phyloP scores from a whole-genome alignment of 2,797 vertebrate genomes.

The Schizothorax lantsangensis region DNA sequence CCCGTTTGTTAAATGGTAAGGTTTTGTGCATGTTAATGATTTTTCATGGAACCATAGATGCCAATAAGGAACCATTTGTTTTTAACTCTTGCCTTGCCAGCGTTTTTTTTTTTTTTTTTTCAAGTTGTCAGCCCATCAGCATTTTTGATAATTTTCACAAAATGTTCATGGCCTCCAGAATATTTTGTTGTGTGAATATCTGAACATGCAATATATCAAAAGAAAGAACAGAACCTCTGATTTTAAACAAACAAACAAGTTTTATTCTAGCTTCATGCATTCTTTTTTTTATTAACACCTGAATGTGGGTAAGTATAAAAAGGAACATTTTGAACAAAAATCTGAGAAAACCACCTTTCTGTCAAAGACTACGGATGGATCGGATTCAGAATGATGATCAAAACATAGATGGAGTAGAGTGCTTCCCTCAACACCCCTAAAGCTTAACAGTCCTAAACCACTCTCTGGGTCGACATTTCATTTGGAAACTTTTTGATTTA shows the following conservation, averaged over 20 bases:
- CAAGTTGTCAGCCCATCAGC: too few relatives aligned
- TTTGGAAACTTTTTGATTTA: too few relatives aligned
- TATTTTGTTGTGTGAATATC: not conserved
- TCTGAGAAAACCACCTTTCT: not conserved
- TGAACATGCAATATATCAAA: not conserved
- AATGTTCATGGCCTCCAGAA: not conserved
- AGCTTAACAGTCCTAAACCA: too few relatives aligned
- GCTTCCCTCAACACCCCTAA: not conserved
- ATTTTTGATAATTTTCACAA: not conserved
- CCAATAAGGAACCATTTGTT: too few relatives aligned
- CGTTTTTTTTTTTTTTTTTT: too few relatives aligned
- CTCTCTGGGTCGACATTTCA: too few relatives aligned
- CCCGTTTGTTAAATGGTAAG: not conserved
- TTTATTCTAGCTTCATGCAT: not conserved
- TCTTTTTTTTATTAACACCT: not conserved
- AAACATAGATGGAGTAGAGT: not conserved
- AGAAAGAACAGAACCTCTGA: not conserved
- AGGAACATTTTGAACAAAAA: not conserved
- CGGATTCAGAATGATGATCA: not conserved
- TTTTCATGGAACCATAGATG: too few relatives aligned
- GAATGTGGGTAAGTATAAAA: not conserved
- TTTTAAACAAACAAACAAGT: too few relatives aligned
- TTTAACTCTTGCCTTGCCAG: too few relatives aligned
- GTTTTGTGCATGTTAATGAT: not conserved
- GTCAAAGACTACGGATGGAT: not conserved